Base-by-base conservation (phyloP, 2,888 invertebrate genomes). In the Cybosia mesomella region DNA sequence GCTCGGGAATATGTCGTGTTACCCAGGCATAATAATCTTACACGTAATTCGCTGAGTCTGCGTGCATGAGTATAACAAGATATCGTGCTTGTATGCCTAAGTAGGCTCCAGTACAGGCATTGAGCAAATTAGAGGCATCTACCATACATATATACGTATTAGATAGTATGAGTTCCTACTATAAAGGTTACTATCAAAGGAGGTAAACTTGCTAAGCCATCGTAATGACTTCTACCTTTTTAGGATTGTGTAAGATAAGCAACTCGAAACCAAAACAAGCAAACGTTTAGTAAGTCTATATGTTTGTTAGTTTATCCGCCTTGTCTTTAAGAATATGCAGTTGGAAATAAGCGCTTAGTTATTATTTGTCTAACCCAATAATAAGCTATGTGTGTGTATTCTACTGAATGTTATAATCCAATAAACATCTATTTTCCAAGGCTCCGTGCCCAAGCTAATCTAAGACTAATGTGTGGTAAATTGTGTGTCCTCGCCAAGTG, bases 1-100 rank as follows among this genome's bases (percentile, higher is more conserved):
- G 49, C 39, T 43, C 28, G 28, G 32, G 21, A 57, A 57, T 21
- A 66, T 60, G 60, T 60, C 39, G 36, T 59, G 58, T 64, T 39
- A 58, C 7, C 11, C 43, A 8, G 32, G 65, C 34, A 28, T 60
- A 54, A 61, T 57, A 54, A 61, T 66, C 55, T 22, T 36, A 58
- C 39, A 39, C 60, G 28, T 24, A 55, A 65, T 58, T 58, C 32
- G n/a, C 28, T 59, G 21, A 57, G 18, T 18, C 22, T 55, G 24
- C 32, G n/a, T 58, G 18, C 11, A 58, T 58, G 57, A 58, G 21
- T 13, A 21, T 24, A 18, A 18, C 22, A 34, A n/a, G 34, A 34
- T 24, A 18, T 53, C 21, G 58, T 18, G 18, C 15, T 15, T 54
- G 32, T 53, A 21, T 54, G 18, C 10, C 53, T 54, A n/a, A 53